A percentile compares a stretch with the other conserved stretches of the same genome.
These are phyloP conservation scores for Synanceia verrucosa DNA, from an alignment of 2,797 vertebrate species.

Conservation along the genomic window DNA sequence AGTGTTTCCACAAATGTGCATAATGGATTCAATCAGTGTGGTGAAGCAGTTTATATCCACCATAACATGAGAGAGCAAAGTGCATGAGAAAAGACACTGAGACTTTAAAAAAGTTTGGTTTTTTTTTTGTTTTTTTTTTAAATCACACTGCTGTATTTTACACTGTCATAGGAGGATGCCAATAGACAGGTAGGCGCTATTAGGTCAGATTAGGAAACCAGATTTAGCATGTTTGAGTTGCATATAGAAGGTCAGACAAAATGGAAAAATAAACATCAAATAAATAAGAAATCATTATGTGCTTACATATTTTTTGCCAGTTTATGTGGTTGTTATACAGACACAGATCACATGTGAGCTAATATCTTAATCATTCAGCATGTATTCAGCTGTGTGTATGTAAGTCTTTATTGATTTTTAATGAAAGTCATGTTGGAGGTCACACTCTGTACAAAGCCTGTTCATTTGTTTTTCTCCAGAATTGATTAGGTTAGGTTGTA, in stretches of 20 bases:
- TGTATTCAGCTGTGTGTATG: conserved; percentile 3
- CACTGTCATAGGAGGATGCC: no score
- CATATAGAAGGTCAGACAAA: not conserved
- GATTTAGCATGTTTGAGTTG: not conserved
- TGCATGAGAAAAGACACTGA: conserved; percentile 8
- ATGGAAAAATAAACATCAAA: not conserved
- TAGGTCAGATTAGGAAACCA: not conserved
- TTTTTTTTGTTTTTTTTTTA: not conserved
- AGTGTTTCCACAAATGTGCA: conserved; percentile 17
- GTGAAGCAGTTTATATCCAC: conserved; percentile 3
- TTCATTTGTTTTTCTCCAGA: not conserved
- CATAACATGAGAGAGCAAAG: not conserved
- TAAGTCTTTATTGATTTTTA: not conserved
- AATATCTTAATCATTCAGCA: conserved; percentile 1
- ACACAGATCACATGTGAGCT: not conserved
- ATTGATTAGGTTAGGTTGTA: not conserved
- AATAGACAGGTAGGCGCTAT: not conserved
- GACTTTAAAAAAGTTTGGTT: not conserved
- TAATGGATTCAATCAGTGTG: conserved; percentile 16
- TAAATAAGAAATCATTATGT: not conserved
- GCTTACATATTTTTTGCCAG: not conserved
- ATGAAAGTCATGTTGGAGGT: not conserved
- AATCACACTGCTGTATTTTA: not conserved
- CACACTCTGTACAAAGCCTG: not conserved
- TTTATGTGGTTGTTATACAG: not conserved